These are phyloP conservation scores for Lomographa bimaculata DNA, from an alignment of 2,888 invertebrate genomes.

Conservation along the genomic window DNA sequence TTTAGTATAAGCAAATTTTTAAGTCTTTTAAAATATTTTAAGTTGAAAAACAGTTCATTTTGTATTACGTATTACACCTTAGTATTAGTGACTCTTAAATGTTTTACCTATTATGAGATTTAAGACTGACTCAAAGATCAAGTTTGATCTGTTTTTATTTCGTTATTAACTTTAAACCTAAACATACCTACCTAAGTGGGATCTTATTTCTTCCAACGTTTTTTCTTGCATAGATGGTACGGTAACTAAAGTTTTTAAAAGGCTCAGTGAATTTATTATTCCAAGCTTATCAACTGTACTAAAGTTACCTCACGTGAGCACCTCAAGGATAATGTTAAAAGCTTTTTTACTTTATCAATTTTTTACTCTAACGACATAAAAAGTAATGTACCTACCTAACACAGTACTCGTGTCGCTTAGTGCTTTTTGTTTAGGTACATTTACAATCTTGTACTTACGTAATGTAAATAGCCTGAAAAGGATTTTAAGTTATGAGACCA, in stretches of 20 bases:
- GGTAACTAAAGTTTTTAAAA: constrained; percentile 34
- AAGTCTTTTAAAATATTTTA: too few relatives aligned
- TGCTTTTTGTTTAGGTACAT: constrained; percentile 29
- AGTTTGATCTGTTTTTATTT: too few relatives aligned
- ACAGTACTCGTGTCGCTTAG: constrained; percentile 37
- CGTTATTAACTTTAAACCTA: too few relatives aligned
- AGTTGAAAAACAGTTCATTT: too few relatives aligned
- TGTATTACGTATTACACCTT: too few relatives aligned
- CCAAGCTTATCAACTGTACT: constrained; percentile 31
- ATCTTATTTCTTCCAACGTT: too few relatives aligned
- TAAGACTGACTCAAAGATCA: too few relatives aligned
- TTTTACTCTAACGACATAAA: constrained; percentile 46
- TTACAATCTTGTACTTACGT: constrained; percentile 29
- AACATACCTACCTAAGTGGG: neutral
- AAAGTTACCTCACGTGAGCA: constrained; percentile 44
- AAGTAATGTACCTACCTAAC: constrained; percentile 29
- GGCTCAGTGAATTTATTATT: constrained; percentile 32
- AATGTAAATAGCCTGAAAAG: constrained; percentile 7
- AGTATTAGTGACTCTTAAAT: too few relatives aligned
- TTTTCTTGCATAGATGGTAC: neutral
- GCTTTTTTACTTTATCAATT: constrained; percentile 44
- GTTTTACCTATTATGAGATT: too few relatives aligned
- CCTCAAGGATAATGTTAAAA: constrained; percentile 47
- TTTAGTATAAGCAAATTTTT: too few relatives aligned
- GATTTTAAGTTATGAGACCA: constrained; percentile 5